Evolutionary conservation across 1,140 invertebrate genomes (phyloP), one percentile per base, ranked within the genome.

Genomic region (Caenorhabditis briggsae): DNA sequence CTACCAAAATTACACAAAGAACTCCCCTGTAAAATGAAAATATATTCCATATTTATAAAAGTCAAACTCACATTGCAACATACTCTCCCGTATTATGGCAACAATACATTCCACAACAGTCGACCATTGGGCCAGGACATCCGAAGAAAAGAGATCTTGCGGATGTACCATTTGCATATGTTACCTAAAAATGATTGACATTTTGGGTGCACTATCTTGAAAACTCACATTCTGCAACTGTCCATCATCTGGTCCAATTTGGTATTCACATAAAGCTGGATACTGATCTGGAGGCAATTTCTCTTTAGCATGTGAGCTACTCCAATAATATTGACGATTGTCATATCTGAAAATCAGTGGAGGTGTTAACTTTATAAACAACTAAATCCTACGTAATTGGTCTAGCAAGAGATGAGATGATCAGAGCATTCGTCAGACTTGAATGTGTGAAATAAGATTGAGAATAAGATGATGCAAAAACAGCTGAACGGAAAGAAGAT

Each of bases 61-160:
- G 33, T 33, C 33, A 64, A 33, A 78, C 70, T 23, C 23, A 78
- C 70, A 50, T 2, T 14, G 18, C 2, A 23, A 78, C 46, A n/a
- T 78, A 78, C 12, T 78, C 46, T 78, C n/a, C 46, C 25, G 50
- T 23, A 78, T 50, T 78, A 78, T 78, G 70, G 50, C 70, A 78
- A 50, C 70, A 78, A 50, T 78, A 78, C 70, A 78, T 50, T 78
- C 70, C 70, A 78, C 70, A 78, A 78, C 70, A 78, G 8, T 48
- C 46, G 3, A 78, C 46, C 46, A 53, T 78, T 78, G 70, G 50
- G 8, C 70, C 70, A 11, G 70, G 18, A 78, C 70, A 78, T 25
- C 70, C 70, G n/a, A 78, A 78, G 20, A 50, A 78, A 9, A 78
- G 33, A 50, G 70, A 78, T 78, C 23, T 78, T 14, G 70, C 70